Evolutionary conservation across 2,888 invertebrate species (phyloP).

Genomic region (Zhuqinia jingwanae): DNA sequence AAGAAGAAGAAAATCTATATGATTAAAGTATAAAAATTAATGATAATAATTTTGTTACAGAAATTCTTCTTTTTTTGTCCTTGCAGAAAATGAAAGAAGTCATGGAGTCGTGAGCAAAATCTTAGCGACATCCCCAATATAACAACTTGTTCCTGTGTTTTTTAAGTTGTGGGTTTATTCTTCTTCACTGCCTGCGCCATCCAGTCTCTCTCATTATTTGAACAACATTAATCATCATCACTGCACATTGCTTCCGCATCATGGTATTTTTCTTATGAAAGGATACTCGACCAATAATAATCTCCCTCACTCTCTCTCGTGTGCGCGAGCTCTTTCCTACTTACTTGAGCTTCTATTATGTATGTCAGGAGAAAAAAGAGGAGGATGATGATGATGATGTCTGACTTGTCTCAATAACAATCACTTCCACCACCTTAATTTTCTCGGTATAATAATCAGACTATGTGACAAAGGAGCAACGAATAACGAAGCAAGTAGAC

Average conservation of each 20-base stretch:
- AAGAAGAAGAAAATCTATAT: background rate
- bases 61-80: conserved; percentile 1
- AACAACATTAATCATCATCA: conserved; percentile 18
- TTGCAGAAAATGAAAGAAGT: background rate
- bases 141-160: background rate
- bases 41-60: background rate
- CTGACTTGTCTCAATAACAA: conserved; percentile 41
- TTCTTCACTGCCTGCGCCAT: background rate
- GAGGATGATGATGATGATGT: too few relatives aligned
- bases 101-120: background rate
- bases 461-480: conserved; percentile 59
- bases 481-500: too few relatives aligned
- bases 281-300: too few relatives aligned
- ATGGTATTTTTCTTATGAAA: too few relatives aligned
- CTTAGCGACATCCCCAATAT: background rate
- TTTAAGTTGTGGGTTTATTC: too few relatives aligned
- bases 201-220: background rate
- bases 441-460: conserved; percentile 29
- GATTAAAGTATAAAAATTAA: conserved; percentile 1
- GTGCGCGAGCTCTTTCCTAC: too few relatives aligned
- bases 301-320: background rate
- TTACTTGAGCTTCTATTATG: background rate
- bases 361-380: conserved; percentile 16
- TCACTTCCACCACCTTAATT: conserved; percentile 46
- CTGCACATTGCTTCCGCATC: too few relatives aligned